Evolutionary conservation across 2,888 invertebrate species (phyloP).

Genomic region (Urechis unicinctus): DNA sequence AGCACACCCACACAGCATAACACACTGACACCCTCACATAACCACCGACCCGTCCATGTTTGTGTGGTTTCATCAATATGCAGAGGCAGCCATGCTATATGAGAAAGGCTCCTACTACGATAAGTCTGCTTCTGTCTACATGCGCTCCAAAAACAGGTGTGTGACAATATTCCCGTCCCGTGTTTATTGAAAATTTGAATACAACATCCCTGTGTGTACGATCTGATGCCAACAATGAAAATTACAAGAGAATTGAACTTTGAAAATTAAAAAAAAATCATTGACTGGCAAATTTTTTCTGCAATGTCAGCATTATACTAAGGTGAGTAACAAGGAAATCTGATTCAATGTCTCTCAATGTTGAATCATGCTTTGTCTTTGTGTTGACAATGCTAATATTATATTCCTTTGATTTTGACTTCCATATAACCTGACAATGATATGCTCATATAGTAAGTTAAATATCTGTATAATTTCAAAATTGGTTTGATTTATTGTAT

Average conservation of each 20-base stretch:
- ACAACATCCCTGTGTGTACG: conserved; percentile 42
- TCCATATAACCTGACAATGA: neutral
- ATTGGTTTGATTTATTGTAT: no score
- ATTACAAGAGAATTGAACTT: conserved; percentile 88
- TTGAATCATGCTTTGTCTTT: neutral
- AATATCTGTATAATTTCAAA: no score
- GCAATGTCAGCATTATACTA: conserved; percentile 77
- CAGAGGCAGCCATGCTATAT: conserved; percentile 85
- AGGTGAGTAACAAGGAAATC: conserved; percentile 54
- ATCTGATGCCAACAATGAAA: conserved; percentile 71
- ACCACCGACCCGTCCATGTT: no score
- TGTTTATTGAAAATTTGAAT: no score
- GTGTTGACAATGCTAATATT: neutral
- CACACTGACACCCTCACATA: no score
- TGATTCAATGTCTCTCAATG: neutral
- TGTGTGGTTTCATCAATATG: conserved; percentile 66
- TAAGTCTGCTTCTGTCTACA: conserved; percentile 85
- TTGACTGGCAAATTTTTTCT: conserved; percentile 91
- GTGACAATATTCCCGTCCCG: no score
- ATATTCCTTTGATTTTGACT: neutral
- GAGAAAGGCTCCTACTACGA: conserved; percentile 86
- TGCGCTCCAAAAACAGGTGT: conserved; percentile 93
- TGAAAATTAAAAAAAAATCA: conserved; percentile 80
- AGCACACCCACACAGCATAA: no score
- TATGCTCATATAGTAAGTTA: neutral